Base-by-base conservation (phyloP, 2,113 vertebrate species). In the Pipra filicauda region DNA sequence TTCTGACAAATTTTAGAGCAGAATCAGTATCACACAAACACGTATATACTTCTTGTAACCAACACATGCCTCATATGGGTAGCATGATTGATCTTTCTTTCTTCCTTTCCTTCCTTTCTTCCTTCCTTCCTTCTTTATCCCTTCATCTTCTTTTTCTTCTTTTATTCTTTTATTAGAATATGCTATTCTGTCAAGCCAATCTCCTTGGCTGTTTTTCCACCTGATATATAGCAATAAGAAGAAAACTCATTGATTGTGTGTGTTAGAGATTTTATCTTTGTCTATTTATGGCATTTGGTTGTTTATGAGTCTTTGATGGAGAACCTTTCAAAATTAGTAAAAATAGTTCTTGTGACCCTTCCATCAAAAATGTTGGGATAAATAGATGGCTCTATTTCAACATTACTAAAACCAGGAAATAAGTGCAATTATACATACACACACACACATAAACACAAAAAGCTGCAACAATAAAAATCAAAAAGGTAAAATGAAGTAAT, bases 21-120 rank as follows among this genome's bases (percentile, higher is more conserved):
- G 39, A 71, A 46, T 77, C 24, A 37, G 3, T 44, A 58, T 57
- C 11, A 51, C 22, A 35, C 21, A 58, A 48, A 35, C 8, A 55
- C 18, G 26, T 27, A 20, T 35, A 19, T 73, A 19, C 43, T 35
- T 67, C 54, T 41, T 31, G 31, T 41, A 66, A 27, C 21, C 11
- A 66, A 48, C 20, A 54, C 4, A 14, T 17, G 13, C 5, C 21
- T 48, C 41, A 39, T 48, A 61, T 4, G 17, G 10, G 23, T 48
- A 65, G 69, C 30, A 61, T 1, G 4, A 27, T 46, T 65, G 10
- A 18, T 39, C 11, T 39, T 24, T 39, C 27, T 39, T 51, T 21
- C 13, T 33, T 49, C 4, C 1, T 16, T 54, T 3, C 5, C 6
- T 39, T 5, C 7, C 12, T 21, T 4, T 15, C 13, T 17, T 5